A percentile compares a stretch with the other conserved stretches of the same genome.
Evolutionary conservation across 2,888 invertebrate species (phyloP).

Genomic region (Furcula furcula): DNA sequence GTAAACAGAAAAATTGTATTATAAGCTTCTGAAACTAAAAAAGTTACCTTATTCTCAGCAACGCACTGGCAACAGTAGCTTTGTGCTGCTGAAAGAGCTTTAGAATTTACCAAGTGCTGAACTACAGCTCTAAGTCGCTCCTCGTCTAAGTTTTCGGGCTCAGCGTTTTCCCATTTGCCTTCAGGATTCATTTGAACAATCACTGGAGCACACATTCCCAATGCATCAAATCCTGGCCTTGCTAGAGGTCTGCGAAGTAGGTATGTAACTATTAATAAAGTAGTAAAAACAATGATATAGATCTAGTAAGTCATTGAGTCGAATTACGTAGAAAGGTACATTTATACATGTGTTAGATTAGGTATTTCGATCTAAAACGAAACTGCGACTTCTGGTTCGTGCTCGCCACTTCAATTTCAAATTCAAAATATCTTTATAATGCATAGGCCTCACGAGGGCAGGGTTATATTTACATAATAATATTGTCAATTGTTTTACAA

Average conservation of each 20-base stretch:
- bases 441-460: too few species aligned
- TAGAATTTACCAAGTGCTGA: conserved; percentile 52
- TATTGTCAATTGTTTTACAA: too few species aligned
- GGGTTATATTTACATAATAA: too few species aligned
- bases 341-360: too few species aligned
- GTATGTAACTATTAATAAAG: too few species aligned
- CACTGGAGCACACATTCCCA: conserved; percentile 44
- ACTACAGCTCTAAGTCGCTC: conserved; percentile 54
- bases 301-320: too few species aligned
- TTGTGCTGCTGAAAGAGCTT: conserved; percentile 57
- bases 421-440: too few species aligned
- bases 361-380: too few species aligned
- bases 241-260: conserved; percentile 42
- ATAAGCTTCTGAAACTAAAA: background rate
- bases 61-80: conserved; percentile 66
- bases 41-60: conserved; percentile 44
- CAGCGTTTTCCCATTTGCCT: conserved; percentile 60
- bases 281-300: too few species aligned
- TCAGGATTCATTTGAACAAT: conserved; percentile 64
- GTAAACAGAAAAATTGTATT: background rate
- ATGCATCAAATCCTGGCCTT: conserved; percentile 51
- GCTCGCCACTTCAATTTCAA: too few species aligned
- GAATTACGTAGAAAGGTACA: too few species aligned
- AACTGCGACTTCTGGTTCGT: too few species aligned
- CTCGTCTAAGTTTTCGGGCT: conserved; percentile 56